Percentiles rank a stretch among this genome's conserved stretches.
Evolutionary conservation across 2,888 invertebrate genomes (phyloP).

Genomic region (Callyntrura guangdongensis): DNA sequence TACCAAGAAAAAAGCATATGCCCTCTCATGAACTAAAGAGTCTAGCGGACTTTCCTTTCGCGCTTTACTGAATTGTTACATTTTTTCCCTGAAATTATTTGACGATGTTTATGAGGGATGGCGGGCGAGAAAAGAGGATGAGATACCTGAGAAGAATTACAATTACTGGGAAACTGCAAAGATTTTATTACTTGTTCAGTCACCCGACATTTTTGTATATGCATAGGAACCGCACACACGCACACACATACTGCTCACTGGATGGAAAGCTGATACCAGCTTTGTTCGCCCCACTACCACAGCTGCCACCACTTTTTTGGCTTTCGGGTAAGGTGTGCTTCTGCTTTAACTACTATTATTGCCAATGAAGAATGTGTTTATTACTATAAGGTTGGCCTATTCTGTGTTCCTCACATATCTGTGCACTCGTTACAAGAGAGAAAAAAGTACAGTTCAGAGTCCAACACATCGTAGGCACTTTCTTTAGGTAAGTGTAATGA

Average conservation of each 20-base stretch:
- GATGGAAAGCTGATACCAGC: not conserved
- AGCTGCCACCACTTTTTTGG: not conserved
- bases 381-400: too few species aligned
- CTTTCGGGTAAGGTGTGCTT: too few species aligned
- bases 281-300: not conserved
- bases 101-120: conserved; percentile 71
- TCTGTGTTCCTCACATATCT: too few species aligned
- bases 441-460: too few species aligned
- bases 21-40: not conserved
- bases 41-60: conserved; percentile 29
- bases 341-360: too few species aligned
- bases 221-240: not conserved
- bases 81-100: conserved; percentile 76
- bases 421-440: too few species aligned
- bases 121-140: conserved; percentile 47
- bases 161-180: conserved; percentile 62
- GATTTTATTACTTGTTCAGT: conserved; percentile 73
- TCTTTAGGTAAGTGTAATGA: too few species aligned
- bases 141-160: conserved; percentile 72
- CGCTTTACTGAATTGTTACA: conserved; percentile 54
- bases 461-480: too few species aligned
- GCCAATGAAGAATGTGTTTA: too few species aligned
- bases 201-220: not conserved
- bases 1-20: conserved; percentile 27
- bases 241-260: too few species aligned